Percentiles rank a stretch among this genome's conserved stretches.
Conservation (phyloP, 2,888 invertebrate species). For the Andrena marginata region DNA sequence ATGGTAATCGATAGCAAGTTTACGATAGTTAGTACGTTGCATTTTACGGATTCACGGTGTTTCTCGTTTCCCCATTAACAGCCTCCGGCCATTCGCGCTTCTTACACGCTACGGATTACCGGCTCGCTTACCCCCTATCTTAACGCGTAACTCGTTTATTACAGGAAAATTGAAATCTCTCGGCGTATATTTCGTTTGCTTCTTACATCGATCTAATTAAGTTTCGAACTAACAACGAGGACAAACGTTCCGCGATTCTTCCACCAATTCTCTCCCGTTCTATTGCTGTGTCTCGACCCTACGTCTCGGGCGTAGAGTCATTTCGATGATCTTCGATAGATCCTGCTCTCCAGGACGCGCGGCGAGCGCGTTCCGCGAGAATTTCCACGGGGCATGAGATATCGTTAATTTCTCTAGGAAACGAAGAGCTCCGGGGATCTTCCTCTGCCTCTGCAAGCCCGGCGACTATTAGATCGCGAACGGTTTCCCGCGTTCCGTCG, state of each 20-base stretch:
- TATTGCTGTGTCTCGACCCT: slow-evolving; percentile 46
- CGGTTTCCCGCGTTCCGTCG: slow-evolving; percentile 4
- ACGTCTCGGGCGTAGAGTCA: background rate
- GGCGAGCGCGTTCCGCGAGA: slow-evolving; percentile 21
- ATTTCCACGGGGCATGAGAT: slow-evolving; percentile 16
- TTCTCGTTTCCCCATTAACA: background rate
- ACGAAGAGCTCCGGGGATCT: background rate
- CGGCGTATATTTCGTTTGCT: slow-evolving; percentile 4
- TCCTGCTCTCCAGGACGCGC: background rate
- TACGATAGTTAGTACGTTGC: slow-evolving; percentile 42
- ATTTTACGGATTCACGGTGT: slow-evolving; percentile 40
- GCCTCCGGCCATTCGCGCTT: background rate
- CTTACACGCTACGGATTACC: background rate
- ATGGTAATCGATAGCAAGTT: slow-evolving; percentile 51
- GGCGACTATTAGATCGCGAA: slow-evolving; percentile 24
- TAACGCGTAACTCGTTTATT: slow-evolving; percentile 39
- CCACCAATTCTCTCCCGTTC: background rate
- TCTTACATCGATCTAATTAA: slow-evolving; percentile 48
- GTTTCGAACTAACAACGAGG: slow-evolving; percentile 44
- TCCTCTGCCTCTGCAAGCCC: background rate
- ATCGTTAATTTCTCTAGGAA: background rate
- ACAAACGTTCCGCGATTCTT: slow-evolving; percentile 36
- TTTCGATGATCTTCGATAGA: slow-evolving; percentile 26
- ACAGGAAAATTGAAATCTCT: slow-evolving; percentile 55
- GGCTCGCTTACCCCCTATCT: slow-evolving; percentile 10